Evolutionary conservation across 1,140 invertebrate species (phyloP), one percentile per base, ranked within the genome.

Genomic region (Papilio dardanus): DNA sequence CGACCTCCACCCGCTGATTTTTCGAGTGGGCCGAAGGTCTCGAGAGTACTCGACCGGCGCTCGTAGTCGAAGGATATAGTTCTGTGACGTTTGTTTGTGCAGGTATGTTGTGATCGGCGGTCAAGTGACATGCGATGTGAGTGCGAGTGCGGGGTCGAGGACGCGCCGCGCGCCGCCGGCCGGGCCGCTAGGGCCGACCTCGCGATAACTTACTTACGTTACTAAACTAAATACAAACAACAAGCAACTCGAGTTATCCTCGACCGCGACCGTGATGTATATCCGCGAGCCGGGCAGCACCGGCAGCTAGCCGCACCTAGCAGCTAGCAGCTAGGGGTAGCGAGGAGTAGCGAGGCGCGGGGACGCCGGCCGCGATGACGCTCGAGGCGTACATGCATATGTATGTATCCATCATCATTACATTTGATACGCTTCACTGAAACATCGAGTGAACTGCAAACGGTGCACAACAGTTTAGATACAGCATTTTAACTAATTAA

Each of bases 81-180:
- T 90, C 83, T 85, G 89, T 91, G 89, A 90, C 89, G 89, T 89
- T 92, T 90, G 88, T 90, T 89, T 88, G 89, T 88, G 89, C 91
- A 92, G 91, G 89, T 92, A 92, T 92, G 89, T 91, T 90, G 89
- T 91, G 89, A 87, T 88, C 83, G 85, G 74, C 89, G 91, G 89
- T 90, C 91, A 90, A 92, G 90, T 92, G 90, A 81, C 89, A 81
- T 83, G 84, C 83, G 81, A 77, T 81, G 82, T 82, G 80, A 79
- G 76, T 81, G 86, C 82, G 80, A 79, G 76, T 81, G 86, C 82
- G 86, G 77, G 85, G 83, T 87, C 86, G 83, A 83, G 81, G 81
- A 87, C 82, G 83, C 82, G 84, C 80, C 80, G 76, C 76, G 74
- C 66, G 66, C 35, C 50, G 54, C 54, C 54, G 54, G 24, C 8